phyloP scores from a whole-genome alignment of 1,140 invertebrate species.

The Scaptomyza pallida region DNA sequence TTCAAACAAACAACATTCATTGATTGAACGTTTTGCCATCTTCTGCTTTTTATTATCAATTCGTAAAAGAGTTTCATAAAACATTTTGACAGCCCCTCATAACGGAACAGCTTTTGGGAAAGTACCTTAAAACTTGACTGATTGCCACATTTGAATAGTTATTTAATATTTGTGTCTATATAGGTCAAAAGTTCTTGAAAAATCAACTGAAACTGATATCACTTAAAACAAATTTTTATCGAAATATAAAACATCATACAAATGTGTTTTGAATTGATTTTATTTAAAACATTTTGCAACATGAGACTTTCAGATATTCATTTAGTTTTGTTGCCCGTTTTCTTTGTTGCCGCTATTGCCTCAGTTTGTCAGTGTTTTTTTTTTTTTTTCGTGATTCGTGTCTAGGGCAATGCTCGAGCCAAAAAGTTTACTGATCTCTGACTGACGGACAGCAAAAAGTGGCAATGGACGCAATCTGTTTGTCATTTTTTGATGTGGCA shows the following conservation, averaged over 20 bases:
- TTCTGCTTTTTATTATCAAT: conserved; percentile 50
- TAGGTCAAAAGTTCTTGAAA: conserved; percentile 19
- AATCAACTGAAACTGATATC: conserved; percentile 1
- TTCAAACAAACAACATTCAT: conserved; percentile 33
- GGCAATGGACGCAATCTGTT: conserved; percentile 61
- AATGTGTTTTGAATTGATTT: conserved; percentile 57
- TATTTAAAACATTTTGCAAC: conserved; percentile 26
- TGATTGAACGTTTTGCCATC: conserved; percentile 40
- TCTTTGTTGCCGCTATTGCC: conserved; percentile 13
- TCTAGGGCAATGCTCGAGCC: conserved; percentile 65
- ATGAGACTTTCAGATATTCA: conserved; percentile 48
- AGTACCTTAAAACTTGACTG: conserved; percentile 26
- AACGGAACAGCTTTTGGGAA: conserved; percentile 58
- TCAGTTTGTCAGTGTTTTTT: conserved; percentile 14
- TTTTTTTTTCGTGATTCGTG: conserved; percentile 31
- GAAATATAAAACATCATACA: too few relatives aligned
- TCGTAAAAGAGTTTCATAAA: conserved; percentile 61
- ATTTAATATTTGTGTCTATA: not conserved
- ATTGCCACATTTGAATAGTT: conserved; percentile 24
- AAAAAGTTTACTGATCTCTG: conserved; percentile 70
- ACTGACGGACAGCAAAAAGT: conserved; percentile 46
- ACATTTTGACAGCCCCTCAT: conserved; percentile 41
- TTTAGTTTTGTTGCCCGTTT: conserved; percentile 50
- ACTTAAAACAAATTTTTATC: too few relatives aligned
- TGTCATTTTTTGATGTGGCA: conserved; percentile 23